phyloP scores from a whole-genome alignment of 2,888 invertebrate species.

The Lasioglossum pauxillum region DNA sequence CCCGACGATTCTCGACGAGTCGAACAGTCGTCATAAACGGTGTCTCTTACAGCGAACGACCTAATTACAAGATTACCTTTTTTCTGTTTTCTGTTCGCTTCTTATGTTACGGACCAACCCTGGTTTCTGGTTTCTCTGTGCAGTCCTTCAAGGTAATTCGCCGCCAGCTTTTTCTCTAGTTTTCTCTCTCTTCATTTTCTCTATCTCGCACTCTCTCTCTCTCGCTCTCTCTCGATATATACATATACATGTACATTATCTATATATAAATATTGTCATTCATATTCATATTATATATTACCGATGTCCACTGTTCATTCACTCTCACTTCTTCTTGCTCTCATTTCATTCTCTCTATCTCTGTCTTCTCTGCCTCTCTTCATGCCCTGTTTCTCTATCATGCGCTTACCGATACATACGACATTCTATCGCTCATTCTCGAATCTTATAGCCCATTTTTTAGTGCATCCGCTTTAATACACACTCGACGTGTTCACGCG shows the following conservation, averaged over 20 bases:
- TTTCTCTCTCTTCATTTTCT: constrained; percentile 42
- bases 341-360: constrained; percentile 31
- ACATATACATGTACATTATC: constrained; percentile 40
- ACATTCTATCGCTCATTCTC: constrained; percentile 67
- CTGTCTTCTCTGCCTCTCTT: constrained; percentile 35
- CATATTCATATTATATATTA: constrained; percentile 32
- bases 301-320: neutral
- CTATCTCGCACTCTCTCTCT: constrained; percentile 22
- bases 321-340: constrained; percentile 37
- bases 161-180: constrained; percentile 76
- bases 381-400: constrained; percentile 52
- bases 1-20: constrained; percentile 24
- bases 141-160: constrained; percentile 84
- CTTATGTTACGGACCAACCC: constrained; percentile 83
- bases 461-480: constrained; percentile 53
- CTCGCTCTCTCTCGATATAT: neutral
- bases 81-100: constrained; percentile 84
- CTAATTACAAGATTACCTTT: constrained; percentile 80
- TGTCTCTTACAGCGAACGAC: constrained; percentile 75
- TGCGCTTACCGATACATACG: constrained; percentile 59
- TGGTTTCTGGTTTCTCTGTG: constrained; percentile 83
- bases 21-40: constrained; percentile 51
- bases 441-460: constrained; percentile 46
- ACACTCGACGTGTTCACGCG: constrained; percentile 22
- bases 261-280: constrained; percentile 34